phyloP scores from a whole-genome alignment of 2,888 invertebrate species.

The Ganaspis brasiliensis region DNA sequence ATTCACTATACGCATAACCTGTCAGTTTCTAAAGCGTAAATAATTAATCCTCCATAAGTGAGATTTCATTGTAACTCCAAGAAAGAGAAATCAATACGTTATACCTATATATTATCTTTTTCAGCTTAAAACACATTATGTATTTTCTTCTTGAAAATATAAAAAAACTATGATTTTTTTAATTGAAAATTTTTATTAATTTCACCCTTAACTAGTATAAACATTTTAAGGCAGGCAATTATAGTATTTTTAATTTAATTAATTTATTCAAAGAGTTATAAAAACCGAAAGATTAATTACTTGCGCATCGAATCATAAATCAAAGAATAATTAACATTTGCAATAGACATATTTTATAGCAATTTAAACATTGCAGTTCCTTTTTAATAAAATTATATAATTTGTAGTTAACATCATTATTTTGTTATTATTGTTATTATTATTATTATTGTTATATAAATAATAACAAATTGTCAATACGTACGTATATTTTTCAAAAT shows the following conservation, averaged over 20 bases:
- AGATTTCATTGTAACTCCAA: background rate
- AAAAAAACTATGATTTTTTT: background rate
- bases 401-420: background rate
- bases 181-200: no score
- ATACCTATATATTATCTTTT: slow-evolving; percentile 7
- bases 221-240: background rate
- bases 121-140: background rate
- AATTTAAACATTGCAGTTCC: background rate
- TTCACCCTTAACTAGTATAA: no score
- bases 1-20: slow-evolving; percentile 2
- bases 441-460: no score
- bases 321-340: slow-evolving; percentile 28
- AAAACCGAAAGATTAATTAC: slow-evolving; percentile 2
- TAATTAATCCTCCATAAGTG: slow-evolving; percentile 18
- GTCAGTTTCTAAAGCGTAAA: slow-evolving; percentile 7
- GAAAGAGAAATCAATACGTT: slow-evolving; percentile 14
- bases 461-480: no score
- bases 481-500: no score
- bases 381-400: slow-evolving; percentile 30
- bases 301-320: slow-evolving; percentile 1
- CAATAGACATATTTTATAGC: background rate
- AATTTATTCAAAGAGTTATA: background rate
- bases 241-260: background rate
- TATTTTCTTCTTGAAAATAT: background rate
- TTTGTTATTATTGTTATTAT: background rate